phyloP scores from a whole-genome alignment of 2,888 invertebrate genomes.

The Anaspis maculata region DNA sequence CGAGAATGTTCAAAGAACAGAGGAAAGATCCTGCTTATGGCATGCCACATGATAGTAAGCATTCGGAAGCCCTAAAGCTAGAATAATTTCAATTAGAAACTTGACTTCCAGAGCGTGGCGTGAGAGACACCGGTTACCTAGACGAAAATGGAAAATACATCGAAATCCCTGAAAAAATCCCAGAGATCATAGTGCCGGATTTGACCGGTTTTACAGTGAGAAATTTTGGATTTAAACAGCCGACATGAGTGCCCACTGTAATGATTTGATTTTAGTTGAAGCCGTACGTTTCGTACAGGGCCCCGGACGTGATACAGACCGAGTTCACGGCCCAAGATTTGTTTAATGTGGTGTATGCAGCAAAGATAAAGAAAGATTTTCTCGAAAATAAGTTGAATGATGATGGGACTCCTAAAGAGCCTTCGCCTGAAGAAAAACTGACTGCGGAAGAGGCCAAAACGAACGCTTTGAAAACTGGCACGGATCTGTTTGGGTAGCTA shows the following conservation, averaged over 20 bases:
- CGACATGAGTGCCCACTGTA: no score
- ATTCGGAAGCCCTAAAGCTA: no score
- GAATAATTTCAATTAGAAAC: no score
- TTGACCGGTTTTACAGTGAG: slow-evolving; percentile 62
- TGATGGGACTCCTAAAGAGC: slow-evolving; percentile 60
- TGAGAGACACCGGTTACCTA: slow-evolving; percentile 54
- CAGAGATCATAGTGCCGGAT: slow-evolving; percentile 88
- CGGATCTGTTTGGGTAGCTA: slow-evolving; percentile 59
- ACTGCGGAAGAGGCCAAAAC: slow-evolving; percentile 63
- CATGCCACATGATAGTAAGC: slow-evolving; percentile 57
- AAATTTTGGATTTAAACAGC: no score
- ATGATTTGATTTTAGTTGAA: slow-evolving; percentile 59
- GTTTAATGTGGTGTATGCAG: slow-evolving; percentile 70
- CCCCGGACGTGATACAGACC: slow-evolving; percentile 63
- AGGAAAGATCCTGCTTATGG: slow-evolving; percentile 52
- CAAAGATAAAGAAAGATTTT: slow-evolving; percentile 71
- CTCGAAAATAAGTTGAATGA: slow-evolving; percentile 60
- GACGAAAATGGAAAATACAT: slow-evolving; percentile 51
- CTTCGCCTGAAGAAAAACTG: slow-evolving; percentile 63
- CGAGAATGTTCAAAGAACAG: slow-evolving; percentile 53
- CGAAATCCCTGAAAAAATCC: slow-evolving; percentile 77
- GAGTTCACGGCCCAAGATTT: slow-evolving; percentile 79
- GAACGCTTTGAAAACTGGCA: slow-evolving; percentile 65
- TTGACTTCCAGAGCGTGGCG: slow-evolving; percentile 59
- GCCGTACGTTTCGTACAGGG: slow-evolving; percentile 89